Evolutionary conservation across 2,113 vertebrate genomes (phyloP), one percentile per base, ranked within the genome.

Genomic region (Artemisiospiza belli): DNA sequence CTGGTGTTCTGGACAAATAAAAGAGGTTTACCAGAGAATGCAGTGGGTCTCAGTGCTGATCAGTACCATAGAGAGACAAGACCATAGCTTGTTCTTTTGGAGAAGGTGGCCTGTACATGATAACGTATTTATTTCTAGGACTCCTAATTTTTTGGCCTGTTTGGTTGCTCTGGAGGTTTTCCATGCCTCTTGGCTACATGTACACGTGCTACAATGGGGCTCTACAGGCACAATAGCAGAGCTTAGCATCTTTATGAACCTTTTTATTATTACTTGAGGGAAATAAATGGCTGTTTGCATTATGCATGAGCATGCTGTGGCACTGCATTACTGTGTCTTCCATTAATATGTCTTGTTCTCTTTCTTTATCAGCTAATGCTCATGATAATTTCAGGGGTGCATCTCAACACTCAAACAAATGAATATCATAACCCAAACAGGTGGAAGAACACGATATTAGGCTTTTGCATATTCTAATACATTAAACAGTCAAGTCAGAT

Each of bases 391-490:
- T 74, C 55, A 73, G 37, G 17, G 31, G 4, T 87, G 31, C 27
- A 61, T 70, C 55, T 80, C 83, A 67, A 83, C 86, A 79, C 55
- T 39, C 75, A 73, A 54, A 44, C 58, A 92, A 95, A 89, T 91
- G 13, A 87, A 52, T 79, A 66, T 69, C n/a, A 54, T 87, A 83
- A 91, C 57, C 75, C 2, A 4, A 80, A 49, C 82, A 95, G 76
- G 90, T 95, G 87, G 78, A 86, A 91, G 62, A 91, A 87, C 13
- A 47, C 5, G 39, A 88, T 94, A 93, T 57, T 93, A 93, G 39
- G 72, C n/a, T 90, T 72, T 52, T 83, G 54, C 67, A 84, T 95
- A 89, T 95, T 94, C 61, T 89, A 74, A 80, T 78, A 59, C 31
- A 35, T 61, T 51, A 79, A 94, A 78, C 46, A 70, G 24, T 9